A percentile compares a stretch with the other conserved stretches of the same genome.
These are phyloP conservation scores for Poecilobothrus nobilitatus DNA, from an alignment of 2,888 invertebrate species.

Conservation along the genomic window DNA sequence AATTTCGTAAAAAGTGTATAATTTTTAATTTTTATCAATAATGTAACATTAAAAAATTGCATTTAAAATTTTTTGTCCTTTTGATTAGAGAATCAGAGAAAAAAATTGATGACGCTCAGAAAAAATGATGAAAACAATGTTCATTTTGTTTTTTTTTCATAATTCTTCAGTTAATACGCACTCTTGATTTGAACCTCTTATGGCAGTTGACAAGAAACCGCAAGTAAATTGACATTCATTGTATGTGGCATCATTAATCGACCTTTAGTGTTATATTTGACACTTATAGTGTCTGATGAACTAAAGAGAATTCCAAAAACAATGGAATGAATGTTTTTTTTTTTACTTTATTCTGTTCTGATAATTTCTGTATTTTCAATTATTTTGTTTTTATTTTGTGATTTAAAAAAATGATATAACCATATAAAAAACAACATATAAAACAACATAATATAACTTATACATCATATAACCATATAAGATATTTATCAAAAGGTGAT, in stretches of 20 bases:
- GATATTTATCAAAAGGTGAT: too few species aligned
- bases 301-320: background rate
- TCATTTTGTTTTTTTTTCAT: background rate
- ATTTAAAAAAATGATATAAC: too few species aligned
- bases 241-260: background rate
- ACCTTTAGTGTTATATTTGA: conserved; percentile 4
- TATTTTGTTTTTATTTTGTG: too few species aligned
- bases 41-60: background rate
- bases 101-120: background rate
- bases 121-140: background rate
- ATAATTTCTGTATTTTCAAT: too few species aligned
- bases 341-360: too few species aligned
- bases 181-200: background rate
- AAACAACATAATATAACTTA: too few species aligned
- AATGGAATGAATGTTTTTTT: background rate
- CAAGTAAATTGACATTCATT: background rate
- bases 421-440: too few species aligned
- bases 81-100: background rate
- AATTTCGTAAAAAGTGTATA: background rate
- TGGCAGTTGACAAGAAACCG: background rate
- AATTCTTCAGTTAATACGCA: background rate
- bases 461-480: too few species aligned
- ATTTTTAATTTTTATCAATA: background rate
- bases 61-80: background rate
- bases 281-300: background rate